phyloP scores from a whole-genome alignment of 2,797 vertebrate genomes.

The Sebastes jordani region DNA sequence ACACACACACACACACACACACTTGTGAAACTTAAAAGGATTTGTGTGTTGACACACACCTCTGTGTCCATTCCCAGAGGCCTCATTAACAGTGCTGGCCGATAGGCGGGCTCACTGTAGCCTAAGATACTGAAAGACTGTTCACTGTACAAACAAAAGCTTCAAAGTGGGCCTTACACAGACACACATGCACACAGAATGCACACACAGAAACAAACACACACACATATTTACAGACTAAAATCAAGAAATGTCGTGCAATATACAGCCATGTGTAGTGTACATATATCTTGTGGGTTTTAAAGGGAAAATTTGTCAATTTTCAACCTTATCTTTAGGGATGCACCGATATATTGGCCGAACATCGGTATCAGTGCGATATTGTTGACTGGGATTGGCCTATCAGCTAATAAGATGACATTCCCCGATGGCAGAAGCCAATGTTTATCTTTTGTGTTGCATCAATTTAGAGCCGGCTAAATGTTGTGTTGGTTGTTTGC shows the following conservation, averaged over 20 bases:
- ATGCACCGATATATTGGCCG: too few relatives aligned
- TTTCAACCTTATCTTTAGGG: background rate
- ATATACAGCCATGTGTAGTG: constrained; percentile 22
- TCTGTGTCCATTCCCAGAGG: constrained; percentile 73
- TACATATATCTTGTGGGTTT: background rate
- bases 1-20: background rate
- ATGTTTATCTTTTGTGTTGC: too few relatives aligned
- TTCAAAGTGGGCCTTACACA: constrained; percentile 57
- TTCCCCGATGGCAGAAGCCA: too few relatives aligned
- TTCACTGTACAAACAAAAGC: constrained; percentile 72
- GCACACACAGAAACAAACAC: background rate
- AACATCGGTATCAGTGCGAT: too few relatives aligned
- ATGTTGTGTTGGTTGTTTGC: too few relatives aligned
- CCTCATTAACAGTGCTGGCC: constrained; percentile 76
- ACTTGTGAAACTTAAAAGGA: constrained; percentile 54
- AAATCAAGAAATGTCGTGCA: constrained; percentile 16
- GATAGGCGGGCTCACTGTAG: constrained; percentile 55
- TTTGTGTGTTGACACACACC: constrained; percentile 65
- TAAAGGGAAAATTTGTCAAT: background rate
- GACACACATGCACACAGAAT: constrained; percentile 1
- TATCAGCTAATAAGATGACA: too few relatives aligned
- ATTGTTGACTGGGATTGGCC: too few relatives aligned
- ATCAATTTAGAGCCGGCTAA: too few relatives aligned
- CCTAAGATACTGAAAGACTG: constrained; percentile 64
- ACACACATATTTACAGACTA: background rate